Evolutionary conservation across 1,140 invertebrate genomes (phyloP).

Genomic region (Neodiprion fabricii): DNA sequence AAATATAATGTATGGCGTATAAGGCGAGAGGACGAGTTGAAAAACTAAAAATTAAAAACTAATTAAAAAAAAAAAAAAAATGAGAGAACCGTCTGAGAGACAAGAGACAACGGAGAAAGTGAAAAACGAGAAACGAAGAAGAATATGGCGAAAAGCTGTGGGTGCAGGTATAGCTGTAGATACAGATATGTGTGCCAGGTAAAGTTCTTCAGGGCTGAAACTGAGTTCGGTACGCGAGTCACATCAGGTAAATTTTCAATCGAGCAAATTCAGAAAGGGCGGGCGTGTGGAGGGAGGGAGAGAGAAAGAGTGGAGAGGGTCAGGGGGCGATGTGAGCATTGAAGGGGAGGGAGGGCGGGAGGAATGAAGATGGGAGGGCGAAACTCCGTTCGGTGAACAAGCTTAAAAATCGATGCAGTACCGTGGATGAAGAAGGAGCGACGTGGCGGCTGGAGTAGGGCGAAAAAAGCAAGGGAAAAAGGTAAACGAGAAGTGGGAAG

Average conservation of each 20-base stretch:
- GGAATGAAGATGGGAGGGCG: too few relatives aligned
- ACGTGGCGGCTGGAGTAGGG: background rate
- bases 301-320: too few relatives aligned
- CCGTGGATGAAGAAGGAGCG: constrained; percentile 16
- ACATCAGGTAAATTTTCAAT: constrained; percentile 57
- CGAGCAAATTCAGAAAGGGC: constrained; percentile 52
- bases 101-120: too few relatives aligned
- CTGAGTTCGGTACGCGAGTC: constrained; percentile 38
- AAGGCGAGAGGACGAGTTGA: too few relatives aligned
- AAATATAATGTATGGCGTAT: too few relatives aligned
- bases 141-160: background rate
- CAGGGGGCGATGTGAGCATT: too few relatives aligned
- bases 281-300: constrained; percentile 2
- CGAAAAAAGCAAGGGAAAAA: too few relatives aligned
- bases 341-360: too few relatives aligned
- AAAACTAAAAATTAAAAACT: too few relatives aligned
- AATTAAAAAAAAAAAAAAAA: too few relatives aligned
- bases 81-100: too few relatives aligned
- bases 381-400: constrained; percentile 32
- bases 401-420: constrained; percentile 52
- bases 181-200: constrained; percentile 11
- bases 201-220: background rate
- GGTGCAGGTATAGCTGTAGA: background rate
- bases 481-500: background rate
- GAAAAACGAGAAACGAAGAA: too few relatives aligned